Evolutionary conservation across 2,888 invertebrate genomes (phyloP).

Genomic region (Xanthia icteritia): DNA sequence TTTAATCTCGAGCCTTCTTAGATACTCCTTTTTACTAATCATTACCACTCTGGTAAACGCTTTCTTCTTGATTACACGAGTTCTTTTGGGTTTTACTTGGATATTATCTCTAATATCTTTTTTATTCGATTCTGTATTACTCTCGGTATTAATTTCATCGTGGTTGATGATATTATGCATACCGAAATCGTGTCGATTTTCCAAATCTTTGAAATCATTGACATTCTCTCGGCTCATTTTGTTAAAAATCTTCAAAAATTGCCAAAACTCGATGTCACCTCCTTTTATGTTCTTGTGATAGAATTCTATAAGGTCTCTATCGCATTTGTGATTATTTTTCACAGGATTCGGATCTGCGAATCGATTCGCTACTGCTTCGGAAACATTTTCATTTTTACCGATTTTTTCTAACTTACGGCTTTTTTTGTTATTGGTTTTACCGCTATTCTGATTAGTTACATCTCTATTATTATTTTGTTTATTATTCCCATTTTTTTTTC

Average conservation of each 20-base stretch:
- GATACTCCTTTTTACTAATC: constrained; percentile 73
- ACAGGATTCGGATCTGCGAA: constrained; percentile 79
- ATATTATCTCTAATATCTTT: background rate
- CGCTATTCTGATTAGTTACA: background rate
- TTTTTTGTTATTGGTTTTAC: background rate
- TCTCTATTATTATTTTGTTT: background rate
- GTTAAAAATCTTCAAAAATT: constrained; percentile 85
- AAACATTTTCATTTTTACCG: background rate
- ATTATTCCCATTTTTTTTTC: background rate
- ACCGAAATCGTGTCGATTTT: constrained; percentile 75
- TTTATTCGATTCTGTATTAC: background rate
- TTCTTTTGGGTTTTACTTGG: constrained; percentile 1
- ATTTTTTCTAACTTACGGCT: background rate
- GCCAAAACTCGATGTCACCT: constrained; percentile 84
- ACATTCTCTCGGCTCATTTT: constrained; percentile 81
- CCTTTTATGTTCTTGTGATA: constrained; percentile 83
- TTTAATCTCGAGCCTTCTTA: constrained; percentile 68
- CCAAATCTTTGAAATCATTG: constrained; percentile 79
- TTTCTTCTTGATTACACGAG: constrained; percentile 5
- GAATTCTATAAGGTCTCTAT: constrained; percentile 79
- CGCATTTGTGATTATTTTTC: constrained; percentile 81
- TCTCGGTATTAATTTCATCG: background rate
- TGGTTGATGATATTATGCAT: constrained; percentile 64
- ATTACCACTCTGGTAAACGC: constrained; percentile 63
- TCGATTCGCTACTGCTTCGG: constrained; percentile 59